These are phyloP conservation scores for Caenorhabditis japonica DNA, from an alignment of 2,888 invertebrate genomes.

Conservation along the genomic window DNA sequence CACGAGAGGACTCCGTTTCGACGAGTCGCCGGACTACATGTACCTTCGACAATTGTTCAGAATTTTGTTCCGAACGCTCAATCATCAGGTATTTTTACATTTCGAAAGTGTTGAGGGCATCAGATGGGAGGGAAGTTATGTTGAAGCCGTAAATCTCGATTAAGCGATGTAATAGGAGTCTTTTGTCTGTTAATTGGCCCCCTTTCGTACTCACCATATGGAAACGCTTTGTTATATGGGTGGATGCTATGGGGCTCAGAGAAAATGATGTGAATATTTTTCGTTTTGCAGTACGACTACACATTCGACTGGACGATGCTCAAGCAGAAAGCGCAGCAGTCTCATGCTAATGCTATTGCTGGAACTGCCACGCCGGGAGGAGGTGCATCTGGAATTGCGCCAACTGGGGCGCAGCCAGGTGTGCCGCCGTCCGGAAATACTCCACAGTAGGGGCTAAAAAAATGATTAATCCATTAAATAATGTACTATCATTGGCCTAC, in stretches of 20 bases:
- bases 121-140: too few relatives aligned
- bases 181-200: too few relatives aligned
- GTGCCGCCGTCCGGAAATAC: slow-evolving; percentile 41
- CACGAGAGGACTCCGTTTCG: slow-evolving; percentile 96
- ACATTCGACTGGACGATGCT: slow-evolving; percentile 98
- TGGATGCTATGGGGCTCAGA: too few relatives aligned
- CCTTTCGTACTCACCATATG: slow-evolving; percentile 3
- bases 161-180: too few relatives aligned
- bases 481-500: slow-evolving; percentile 14
- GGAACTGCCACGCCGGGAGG: slow-evolving; percentile 15
- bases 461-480: background rate
- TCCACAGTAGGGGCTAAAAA: slow-evolving; percentile 25
- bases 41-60: slow-evolving; percentile 98
- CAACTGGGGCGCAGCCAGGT: slow-evolving; percentile 25
- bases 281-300: slow-evolving; percentile 76
- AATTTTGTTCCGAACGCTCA: slow-evolving; percentile 97
- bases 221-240: slow-evolving; percentile 5
- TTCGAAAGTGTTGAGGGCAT: background rate
- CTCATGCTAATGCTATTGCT: slow-evolving; percentile 28
- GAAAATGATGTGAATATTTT: too few relatives aligned
- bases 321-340: slow-evolving; percentile 86
- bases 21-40: slow-evolving; percentile 99
- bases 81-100: slow-evolving; percentile 84
- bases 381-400: slow-evolving; percentile 25
- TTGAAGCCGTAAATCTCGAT: too few relatives aligned